phyloP scores from a whole-genome alignment of 2,888 invertebrate genomes.

The Cartodere bifasciata region DNA sequence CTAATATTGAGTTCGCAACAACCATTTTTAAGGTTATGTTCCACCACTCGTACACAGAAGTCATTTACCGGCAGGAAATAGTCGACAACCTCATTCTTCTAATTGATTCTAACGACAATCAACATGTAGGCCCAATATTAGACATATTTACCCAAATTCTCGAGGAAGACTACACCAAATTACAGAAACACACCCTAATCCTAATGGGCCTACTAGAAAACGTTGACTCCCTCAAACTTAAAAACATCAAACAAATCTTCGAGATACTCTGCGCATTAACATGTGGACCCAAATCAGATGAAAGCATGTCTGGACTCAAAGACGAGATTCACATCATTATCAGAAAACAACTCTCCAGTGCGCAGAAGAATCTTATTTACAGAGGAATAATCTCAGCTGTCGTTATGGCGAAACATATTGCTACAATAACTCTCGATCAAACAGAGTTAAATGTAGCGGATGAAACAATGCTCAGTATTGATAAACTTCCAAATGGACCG shows the following conservation, averaged over 20 bases:
- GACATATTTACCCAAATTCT: slow-evolving; percentile 22
- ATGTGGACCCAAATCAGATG: slow-evolving; percentile 38
- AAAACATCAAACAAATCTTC: slow-evolving; percentile 64
- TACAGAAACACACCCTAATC: slow-evolving; percentile 46
- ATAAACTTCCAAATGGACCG: slow-evolving; percentile 39
- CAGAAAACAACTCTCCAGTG: slow-evolving; percentile 67
- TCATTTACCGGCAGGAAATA: slow-evolving; percentile 25
- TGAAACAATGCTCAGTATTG: slow-evolving; percentile 24
- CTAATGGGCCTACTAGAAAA: slow-evolving; percentile 60
- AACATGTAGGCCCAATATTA: slow-evolving; percentile 21
- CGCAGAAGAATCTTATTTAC: slow-evolving; percentile 47
- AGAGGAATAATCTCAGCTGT: slow-evolving; percentile 66
- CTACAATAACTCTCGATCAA: slow-evolving; percentile 27
- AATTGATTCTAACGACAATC: slow-evolving; percentile 23
- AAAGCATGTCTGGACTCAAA: slow-evolving; percentile 43
- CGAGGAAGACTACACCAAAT: slow-evolving; percentile 30
- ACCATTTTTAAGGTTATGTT: slow-evolving; percentile 44
- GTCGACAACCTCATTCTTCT: slow-evolving; percentile 25
- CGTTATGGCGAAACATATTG: slow-evolving; percentile 62
- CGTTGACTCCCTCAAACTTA: slow-evolving; percentile 56
- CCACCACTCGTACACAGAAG: slow-evolving; percentile 21
- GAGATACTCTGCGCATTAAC: slow-evolving; percentile 66
- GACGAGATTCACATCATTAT: slow-evolving; percentile 76
- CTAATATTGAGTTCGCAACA: slow-evolving; percentile 45
- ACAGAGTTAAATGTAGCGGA: slow-evolving; percentile 10